Percentiles rank a stretch among this genome's conserved stretches.
phyloP scores from a whole-genome alignment of 2,888 invertebrate genomes.

The Eupithecia subfuscata region DNA sequence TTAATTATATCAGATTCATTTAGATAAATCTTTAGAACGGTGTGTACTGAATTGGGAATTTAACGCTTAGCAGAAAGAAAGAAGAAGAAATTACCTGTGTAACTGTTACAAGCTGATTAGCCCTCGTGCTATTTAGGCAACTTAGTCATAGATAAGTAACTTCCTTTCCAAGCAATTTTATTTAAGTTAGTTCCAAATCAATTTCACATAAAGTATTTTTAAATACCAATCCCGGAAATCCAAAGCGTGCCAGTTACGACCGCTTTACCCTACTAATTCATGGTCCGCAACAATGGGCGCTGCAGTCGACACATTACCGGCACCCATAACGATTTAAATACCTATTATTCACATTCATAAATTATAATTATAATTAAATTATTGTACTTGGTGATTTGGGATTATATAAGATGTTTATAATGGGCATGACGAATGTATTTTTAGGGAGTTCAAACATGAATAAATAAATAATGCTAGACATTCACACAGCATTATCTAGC shows the following conservation, averaged over 20 bases:
- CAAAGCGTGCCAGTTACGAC: background rate
- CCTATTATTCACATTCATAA: conserved; percentile 30
- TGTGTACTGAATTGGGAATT: no score
- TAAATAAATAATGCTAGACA: no score
- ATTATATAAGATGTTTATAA: conserved; percentile 19
- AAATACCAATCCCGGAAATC: conserved; percentile 1
- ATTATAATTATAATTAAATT: conserved; percentile 23
- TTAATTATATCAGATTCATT: no score
- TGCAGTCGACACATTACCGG: conserved; percentile 30
- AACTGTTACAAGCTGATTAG: no score
- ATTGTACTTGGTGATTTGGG: conserved; percentile 21
- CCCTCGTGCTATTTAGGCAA: no score
- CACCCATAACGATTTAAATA: conserved; percentile 32
- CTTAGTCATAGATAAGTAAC: background rate
- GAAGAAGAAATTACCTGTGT: no score
- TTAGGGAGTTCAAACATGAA: no score
- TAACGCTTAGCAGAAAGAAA: no score
- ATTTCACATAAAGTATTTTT: background rate
- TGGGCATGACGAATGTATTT: background rate
- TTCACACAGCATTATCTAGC: no score
- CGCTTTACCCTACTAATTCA: conserved; percentile 34
- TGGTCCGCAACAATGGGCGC: conserved; percentile 28
- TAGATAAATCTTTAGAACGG: no score
- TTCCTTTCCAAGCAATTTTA: background rate
- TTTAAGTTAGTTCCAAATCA: background rate